Evolutionary conservation across 1,140 invertebrate species (phyloP), one percentile per base, ranked within the genome.

Genomic region (Eulimnadia texana): DNA sequence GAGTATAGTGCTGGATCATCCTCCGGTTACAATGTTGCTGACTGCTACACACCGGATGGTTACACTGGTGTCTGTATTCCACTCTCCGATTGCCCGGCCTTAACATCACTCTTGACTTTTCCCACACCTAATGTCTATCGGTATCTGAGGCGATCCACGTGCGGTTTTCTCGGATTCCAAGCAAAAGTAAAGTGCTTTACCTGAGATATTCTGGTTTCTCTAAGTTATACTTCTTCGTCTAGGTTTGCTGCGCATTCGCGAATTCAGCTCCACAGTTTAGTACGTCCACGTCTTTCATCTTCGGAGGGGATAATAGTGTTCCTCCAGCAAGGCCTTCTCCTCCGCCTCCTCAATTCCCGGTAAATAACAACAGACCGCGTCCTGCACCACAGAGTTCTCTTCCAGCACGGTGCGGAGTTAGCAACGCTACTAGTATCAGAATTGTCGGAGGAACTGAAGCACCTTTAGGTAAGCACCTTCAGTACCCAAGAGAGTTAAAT

Each of bases 81-180:
- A n/a, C 70, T 81, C n/a, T 69, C 64, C 63, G 62, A 63, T 13
- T 82, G 80, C 58, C 61, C 68, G 2, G 60, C 67, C 0, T 65
- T 82, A 3, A 11, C 79, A 0, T 61, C 73, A 59, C 63, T 74
- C 53, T 68, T 77, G 50, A 67, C 70, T 49, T 61, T 71, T 10
- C 60, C 60, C 2, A 54, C 24, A 28, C 52, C 57, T 10, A 52
- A 67, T 61, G 68, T 68, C 3, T 62, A 67, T 3, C 67, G 67
- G 3, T 80, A 74, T 64, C 65, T 82, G 13, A 72, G 75, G 10
- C 69, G 68, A 47, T 80, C 77, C 0, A 67, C 78, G 10, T 84
- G 82, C 64, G 76, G 75, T 0, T 80, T 72, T 56, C 70, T 76
- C 29, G 74, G 73, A 19, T 62, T 53, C 2, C 70, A 74, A 60